Percentiles rank a stretch among this genome's conserved stretches.
phyloP scores from a whole-genome alignment of 2,113 vertebrate species.

The Atlantisia rogersi region DNA sequence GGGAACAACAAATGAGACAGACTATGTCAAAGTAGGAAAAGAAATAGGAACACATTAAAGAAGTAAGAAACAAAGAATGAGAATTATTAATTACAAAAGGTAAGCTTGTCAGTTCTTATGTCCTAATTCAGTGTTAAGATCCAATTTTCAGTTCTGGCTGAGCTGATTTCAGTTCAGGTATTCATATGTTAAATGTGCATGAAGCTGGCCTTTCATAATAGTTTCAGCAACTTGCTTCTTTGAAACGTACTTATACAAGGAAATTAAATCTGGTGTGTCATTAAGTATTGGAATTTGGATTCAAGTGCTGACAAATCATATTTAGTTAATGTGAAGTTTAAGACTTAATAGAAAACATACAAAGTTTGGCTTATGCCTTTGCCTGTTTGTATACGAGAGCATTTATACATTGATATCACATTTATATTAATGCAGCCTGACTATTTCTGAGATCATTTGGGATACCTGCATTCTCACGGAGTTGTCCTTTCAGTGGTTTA shows the following conservation, averaged over 20 bases:
- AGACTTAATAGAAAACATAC: not conserved
- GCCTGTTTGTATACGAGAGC: not conserved
- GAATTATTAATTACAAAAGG: not conserved
- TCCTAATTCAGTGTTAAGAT: not conserved
- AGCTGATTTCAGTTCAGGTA: not conserved
- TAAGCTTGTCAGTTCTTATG: not conserved
- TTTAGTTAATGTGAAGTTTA: not conserved
- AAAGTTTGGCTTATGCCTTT: not conserved
- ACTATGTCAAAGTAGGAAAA: not conserved
- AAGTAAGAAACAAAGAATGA: not conserved
- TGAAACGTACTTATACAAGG: not conserved
- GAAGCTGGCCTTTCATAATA: not conserved
- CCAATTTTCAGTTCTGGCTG: not conserved
- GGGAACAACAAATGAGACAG: not conserved
- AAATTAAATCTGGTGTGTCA: not conserved
- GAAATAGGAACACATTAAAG: not conserved
- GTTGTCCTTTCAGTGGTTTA: not conserved
- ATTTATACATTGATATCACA: not conserved
- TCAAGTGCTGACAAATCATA: not conserved
- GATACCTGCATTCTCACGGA: not conserved
- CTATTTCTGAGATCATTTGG: not conserved
- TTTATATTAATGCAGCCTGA: not conserved
- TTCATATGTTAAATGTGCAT: not conserved
- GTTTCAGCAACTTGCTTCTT: not conserved
- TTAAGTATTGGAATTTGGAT: not conserved